Conservation (phyloP, 2,113 vertebrate genomes). For the Boleophthalmus pectinirostris region DNA sequence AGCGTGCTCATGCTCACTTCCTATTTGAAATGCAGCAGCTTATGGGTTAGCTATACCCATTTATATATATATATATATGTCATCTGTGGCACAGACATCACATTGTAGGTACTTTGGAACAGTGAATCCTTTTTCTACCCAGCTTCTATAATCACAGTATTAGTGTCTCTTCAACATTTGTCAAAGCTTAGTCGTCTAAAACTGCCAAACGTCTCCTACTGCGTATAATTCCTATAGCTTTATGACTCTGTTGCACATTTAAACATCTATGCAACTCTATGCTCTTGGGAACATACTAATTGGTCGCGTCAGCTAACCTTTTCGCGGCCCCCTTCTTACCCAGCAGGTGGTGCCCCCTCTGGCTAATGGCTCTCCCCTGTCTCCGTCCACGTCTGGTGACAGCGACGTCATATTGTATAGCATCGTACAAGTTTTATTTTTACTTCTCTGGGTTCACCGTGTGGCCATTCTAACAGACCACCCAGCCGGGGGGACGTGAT, state of each 20-base stretch:
- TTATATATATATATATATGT: too few relatives aligned
- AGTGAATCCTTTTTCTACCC: neutral
- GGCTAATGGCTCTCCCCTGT: constrained; percentile 18
- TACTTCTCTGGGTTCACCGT: neutral
- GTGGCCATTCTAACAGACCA: constrained; percentile 22
- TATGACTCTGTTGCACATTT: constrained; percentile 1
- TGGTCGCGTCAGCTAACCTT: constrained; percentile 47
- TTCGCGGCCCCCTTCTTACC: neutral
- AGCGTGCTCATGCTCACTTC: too few relatives aligned
- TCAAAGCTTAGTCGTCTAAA: neutral
- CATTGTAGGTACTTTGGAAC: neutral
- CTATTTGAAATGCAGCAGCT: too few relatives aligned
- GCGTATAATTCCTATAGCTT: neutral
- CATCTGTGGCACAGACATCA: too few relatives aligned
- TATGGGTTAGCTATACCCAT: too few relatives aligned
- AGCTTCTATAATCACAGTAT: neutral
- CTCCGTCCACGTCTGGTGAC: neutral
- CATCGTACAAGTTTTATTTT: constrained; percentile 7
- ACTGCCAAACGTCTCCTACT: neutral
- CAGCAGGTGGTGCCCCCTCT: constrained; percentile 37
- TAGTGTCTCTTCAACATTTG: constrained; percentile 4
- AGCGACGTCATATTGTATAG: constrained; percentile 33
- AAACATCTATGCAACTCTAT: neutral
- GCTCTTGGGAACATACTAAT: constrained; percentile 28
- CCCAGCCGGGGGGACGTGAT: constrained; percentile 18